Evolutionary conservation across 2,797 vertebrate species (phyloP).

Genomic region (Phrynocephalus guinanensis): DNA sequence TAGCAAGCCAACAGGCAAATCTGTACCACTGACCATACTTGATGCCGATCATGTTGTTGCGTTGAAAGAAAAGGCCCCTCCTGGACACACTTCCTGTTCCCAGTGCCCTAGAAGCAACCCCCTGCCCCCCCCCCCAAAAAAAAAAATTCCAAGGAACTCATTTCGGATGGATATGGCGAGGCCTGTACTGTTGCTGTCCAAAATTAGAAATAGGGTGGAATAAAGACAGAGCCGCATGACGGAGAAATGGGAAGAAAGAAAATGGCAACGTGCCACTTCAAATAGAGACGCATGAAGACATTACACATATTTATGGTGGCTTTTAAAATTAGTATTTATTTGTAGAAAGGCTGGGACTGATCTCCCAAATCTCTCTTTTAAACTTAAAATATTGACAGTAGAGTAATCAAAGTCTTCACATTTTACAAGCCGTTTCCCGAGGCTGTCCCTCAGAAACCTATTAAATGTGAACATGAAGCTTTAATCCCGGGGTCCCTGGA

Average conservation of each 20-base stretch:
- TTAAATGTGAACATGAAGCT: constrained; percentile 60
- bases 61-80: background rate
- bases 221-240: background rate
- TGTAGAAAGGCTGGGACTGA: constrained; percentile 44
- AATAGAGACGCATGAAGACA: background rate
- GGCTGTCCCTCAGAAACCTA: constrained; percentile 64
- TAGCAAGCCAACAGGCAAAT: background rate
- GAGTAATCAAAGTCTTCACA: constrained; percentile 59
- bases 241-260: background rate
- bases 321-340: constrained; percentile 49
- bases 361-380: constrained; percentile 49
- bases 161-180: background rate
- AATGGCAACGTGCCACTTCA: background rate
- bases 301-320: background rate
- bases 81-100: background rate
- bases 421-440: constrained; percentile 51
- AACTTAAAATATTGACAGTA: constrained; percentile 65
- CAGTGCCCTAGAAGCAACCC: background rate
- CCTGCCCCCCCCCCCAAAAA: too few relatives aligned
- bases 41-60: background rate
- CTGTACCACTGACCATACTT: background rate
- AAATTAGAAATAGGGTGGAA: constrained; percentile 7
- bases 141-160: background rate
- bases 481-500: background rate
- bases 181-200: background rate